A percentile compares a stretch with the other conserved stretches of the same genome.
Conservation (phyloP, 2,113 vertebrate genomes). For the Stegastes partitus region DNA sequence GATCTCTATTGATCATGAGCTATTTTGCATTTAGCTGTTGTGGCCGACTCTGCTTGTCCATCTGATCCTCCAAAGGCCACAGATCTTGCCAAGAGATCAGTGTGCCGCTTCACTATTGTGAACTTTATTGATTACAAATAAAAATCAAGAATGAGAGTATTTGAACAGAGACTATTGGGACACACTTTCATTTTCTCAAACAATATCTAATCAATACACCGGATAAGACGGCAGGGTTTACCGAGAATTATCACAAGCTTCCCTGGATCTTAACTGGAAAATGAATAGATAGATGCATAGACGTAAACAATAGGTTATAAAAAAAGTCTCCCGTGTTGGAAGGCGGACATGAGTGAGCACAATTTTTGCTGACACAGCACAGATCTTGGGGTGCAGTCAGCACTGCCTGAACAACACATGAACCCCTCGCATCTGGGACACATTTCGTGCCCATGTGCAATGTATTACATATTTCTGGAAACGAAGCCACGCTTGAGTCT, state of each 20-base stretch:
- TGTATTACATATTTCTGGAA: constrained; percentile 80
- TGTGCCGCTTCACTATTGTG: constrained; percentile 19
- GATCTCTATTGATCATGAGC: constrained; percentile 71
- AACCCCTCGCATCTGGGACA: constrained; percentile 81
- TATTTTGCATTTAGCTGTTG: constrained; percentile 73
- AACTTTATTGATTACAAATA: constrained; percentile 71
- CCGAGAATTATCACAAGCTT: constrained; percentile 20
- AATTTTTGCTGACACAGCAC: constrained; percentile 74
- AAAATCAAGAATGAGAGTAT: constrained; percentile 37
- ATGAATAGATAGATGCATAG: constrained; percentile 36
- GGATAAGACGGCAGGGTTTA: constrained; percentile 33
- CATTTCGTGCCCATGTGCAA: constrained; percentile 80
- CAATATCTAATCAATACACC: constrained; percentile 60
- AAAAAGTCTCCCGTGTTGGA: constrained; percentile 51
- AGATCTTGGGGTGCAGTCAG: constrained; percentile 63
- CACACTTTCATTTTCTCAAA: constrained; percentile 47
- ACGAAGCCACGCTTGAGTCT: constrained; percentile 63
- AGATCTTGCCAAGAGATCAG: constrained; percentile 37
- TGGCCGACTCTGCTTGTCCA: constrained; percentile 42
- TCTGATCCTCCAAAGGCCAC: constrained; percentile 51
- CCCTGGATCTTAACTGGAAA: constrained; percentile 29
- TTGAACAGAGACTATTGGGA: constrained; percentile 27
- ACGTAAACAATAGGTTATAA: constrained; percentile 48
- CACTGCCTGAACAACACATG: constrained; percentile 66
- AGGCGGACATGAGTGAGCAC: constrained; percentile 47